Evolutionary conservation across 2,113 vertebrate species (phyloP), one percentile per base, ranked within the genome.

Genomic region (Cyanocitta stelleri): DNA sequence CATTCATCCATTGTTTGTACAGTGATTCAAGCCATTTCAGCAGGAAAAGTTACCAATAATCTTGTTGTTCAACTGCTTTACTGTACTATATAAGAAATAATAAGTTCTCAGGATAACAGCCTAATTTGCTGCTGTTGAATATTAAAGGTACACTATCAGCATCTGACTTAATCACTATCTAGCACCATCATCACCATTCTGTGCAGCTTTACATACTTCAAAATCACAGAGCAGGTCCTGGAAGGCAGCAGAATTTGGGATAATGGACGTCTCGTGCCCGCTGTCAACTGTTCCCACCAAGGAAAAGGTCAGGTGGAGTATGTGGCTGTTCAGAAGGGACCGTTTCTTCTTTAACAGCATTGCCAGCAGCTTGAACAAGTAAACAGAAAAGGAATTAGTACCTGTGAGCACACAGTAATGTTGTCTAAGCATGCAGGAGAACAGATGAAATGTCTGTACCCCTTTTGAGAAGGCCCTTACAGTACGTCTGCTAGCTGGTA

Each of bases 331-430:
- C 73, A 99, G 98, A 85, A 99, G 98, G 13, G 98, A 98, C 8
- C 99, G 98, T 75, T 99, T 99, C 98, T 99, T 99, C 98, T 99
- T 99, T 79, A 99, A 97, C 88, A 99, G 97, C 99, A 99, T 99
- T 18, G 99, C 99, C 95, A 99, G 96, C 84, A 99, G 97, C 99
- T 99, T 90, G 51, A 93, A 96, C 24, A 71, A 85, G 52, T 4
- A 71, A 91, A 92, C 35, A 97, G 30, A 35, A 91, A 71, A 74
- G 16, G 78, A 94, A n/a, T 74, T 61, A 84, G 44, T 17, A 92
- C 5, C 76, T 32, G 51, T 4, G 21, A 89, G 83, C 24, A 52
- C 14, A 37, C 16, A 71, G 26, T 32, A 37, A 15, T 0, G 1
- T 3, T 33, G 35, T 23, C 39, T 64, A 72, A 85, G 56, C 35